Evolutionary conservation across 2,888 invertebrate species (phyloP), one percentile per base, ranked within the genome.

Genomic region (Blastobasis adustella): DNA sequence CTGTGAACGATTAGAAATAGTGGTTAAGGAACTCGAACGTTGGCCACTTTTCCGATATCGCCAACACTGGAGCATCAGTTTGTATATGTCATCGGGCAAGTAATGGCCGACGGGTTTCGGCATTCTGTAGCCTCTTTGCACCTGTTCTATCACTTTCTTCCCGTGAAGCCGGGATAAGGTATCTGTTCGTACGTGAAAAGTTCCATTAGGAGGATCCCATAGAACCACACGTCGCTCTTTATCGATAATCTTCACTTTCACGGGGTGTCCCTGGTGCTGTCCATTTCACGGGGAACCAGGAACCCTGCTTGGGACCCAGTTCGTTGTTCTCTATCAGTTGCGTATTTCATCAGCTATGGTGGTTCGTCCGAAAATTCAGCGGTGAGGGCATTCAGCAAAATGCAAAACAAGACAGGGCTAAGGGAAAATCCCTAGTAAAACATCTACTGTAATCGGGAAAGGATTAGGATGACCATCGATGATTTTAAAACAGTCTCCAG

Each of bases 151-250:
- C 6, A 99, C 98, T 80, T 99, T 98, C 47, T 98, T 93, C 53
- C 98, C 98, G 73, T 97, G 96, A 99, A 94, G 52, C 98, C 98
- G 46, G 98, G 98, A 89, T 99, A 99, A 54, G 99, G 99, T 71
- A 98, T 96, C 90, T 98, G 98, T 52, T 98, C 98, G 71, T 96
- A 96, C 6, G 98, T 98, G 78, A 98, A 96, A 42, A 98, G 86
- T 80, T 98, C 98, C 95, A 97, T 97, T 6, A 98, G 88, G 8
- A 98, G 86, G 61, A 98, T 96, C 48, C 98, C 98, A 73, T 96
- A 98, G 0, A 98, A 98, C 99, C 99, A 99, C 0, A 99, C 98
- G 80, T 99, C 99, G 45, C 98, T 98, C 84, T 99, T 99, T 63
- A 99, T 98, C 43, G 98, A 98, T 87, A 99, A 99, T 73, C 94